Conservation (phyloP, 2,888 invertebrate species). For the Hypselothyrea guttata region DNA sequence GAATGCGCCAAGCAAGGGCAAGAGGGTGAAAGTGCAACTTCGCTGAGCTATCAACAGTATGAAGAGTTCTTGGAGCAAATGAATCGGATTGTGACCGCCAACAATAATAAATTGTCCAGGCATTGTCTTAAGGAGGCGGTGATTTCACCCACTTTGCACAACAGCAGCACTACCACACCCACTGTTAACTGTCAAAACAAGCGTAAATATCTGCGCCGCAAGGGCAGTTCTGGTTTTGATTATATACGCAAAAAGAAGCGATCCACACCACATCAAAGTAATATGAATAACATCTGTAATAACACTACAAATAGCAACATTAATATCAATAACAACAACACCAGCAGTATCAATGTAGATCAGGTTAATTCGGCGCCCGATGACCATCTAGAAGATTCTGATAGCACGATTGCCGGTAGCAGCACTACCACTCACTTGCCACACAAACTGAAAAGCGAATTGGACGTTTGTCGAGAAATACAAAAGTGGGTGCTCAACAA, state of each 20-base stretch:
- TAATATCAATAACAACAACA: background rate
- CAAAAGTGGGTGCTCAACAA: constrained; percentile 96
- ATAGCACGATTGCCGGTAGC: constrained; percentile 66
- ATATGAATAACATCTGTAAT: constrained; percentile 81
- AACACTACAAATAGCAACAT: background rate
- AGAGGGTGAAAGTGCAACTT: constrained; percentile 28
- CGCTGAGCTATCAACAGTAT: constrained; percentile 78
- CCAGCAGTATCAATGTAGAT: background rate
- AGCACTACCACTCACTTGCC: constrained; percentile 33
- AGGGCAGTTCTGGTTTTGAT: constrained; percentile 86
- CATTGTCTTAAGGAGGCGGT: constrained; percentile 7
- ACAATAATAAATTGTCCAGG: constrained; percentile 63
- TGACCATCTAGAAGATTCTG: constrained; percentile 61
- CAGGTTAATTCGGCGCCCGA: constrained; percentile 34
- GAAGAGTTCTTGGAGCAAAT: constrained; percentile 80
- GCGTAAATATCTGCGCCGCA: constrained; percentile 78
- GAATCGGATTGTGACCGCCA: constrained; percentile 72
- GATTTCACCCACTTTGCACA: background rate
- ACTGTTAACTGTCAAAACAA: constrained; percentile 54
- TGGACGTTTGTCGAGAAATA: constrained; percentile 92
- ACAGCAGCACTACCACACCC: background rate
- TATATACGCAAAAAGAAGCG: constrained; percentile 95
- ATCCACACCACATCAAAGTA: constrained; percentile 74
- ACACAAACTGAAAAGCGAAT: constrained; percentile 75
- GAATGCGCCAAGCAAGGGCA: constrained; percentile 76